Evolutionary conservation across 2,888 invertebrate species (phyloP).

Genomic region (Ophion slaviceki): DNA sequence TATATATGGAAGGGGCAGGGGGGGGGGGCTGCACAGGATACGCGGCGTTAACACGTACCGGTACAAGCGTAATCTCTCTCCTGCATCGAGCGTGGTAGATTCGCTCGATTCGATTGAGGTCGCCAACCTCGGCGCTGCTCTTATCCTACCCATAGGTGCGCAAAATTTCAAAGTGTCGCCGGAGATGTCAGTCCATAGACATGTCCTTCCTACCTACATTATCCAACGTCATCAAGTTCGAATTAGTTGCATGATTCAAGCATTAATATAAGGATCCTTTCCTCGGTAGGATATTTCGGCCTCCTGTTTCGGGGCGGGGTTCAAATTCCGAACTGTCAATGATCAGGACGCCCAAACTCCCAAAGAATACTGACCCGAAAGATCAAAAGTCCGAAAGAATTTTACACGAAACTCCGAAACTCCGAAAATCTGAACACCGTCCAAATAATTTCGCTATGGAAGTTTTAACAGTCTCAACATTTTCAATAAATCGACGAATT

Average conservation of each 20-base stretch:
- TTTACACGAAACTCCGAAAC: too few relatives aligned
- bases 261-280: neutral
- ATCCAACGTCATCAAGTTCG: constrained; percentile 23
- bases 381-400: too few relatives aligned
- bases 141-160: constrained; percentile 31
- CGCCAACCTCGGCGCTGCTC: constrained; percentile 69
- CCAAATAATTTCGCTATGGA: too few relatives aligned
- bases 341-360: too few relatives aligned
- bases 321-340: too few relatives aligned
- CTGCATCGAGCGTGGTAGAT: constrained; percentile 74
- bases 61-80: constrained; percentile 76
- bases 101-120: constrained; percentile 70
- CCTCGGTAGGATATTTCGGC: neutral
- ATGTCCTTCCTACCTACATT: neutral
- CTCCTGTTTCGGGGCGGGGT: too few relatives aligned
- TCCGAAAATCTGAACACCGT: too few relatives aligned
- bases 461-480: too few relatives aligned
- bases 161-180: constrained; percentile 20
- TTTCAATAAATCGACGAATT: too few relatives aligned
- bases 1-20: constrained; percentile 47
- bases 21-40: constrained; percentile 58
- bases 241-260: constrained; percentile 1
- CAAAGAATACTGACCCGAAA: too few relatives aligned
- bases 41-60: constrained; percentile 77
- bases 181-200: constrained; percentile 32